Conservation (phyloP, 2,113 vertebrate species). For the Accipiter cooperii region DNA sequence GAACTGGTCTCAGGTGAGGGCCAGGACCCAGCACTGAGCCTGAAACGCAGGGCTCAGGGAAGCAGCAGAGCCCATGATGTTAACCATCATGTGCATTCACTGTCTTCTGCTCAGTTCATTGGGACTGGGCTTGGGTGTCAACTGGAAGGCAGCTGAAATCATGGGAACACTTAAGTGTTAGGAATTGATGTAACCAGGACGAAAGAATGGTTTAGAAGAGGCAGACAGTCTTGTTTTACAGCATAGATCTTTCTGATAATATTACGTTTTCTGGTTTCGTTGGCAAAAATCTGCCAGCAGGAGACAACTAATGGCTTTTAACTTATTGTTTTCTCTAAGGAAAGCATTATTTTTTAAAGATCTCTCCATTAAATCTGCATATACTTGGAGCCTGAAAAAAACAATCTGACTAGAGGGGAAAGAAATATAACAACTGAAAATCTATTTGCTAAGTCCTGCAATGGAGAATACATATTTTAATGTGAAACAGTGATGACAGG, state of each 20-base stretch:
- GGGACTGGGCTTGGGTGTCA: background rate
- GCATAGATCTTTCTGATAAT: background rate
- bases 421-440: background rate
- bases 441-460: background rate
- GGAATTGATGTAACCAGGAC: background rate
- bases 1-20: accelerated
- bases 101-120: background rate
- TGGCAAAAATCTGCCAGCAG: conserved; percentile 33
- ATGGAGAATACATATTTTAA: background rate
- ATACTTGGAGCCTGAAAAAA: conserved; percentile 29
- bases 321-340: background rate
- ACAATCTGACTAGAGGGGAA: background rate
- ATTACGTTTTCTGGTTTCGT: background rate
- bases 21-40: background rate
- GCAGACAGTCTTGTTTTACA: background rate
- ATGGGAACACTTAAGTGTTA: background rate
- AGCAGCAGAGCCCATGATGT: background rate
- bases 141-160: background rate
- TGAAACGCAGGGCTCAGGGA: background rate
- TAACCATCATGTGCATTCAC: background rate
- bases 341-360: conserved; percentile 48
- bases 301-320: conserved; percentile 41
- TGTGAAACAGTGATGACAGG: background rate
- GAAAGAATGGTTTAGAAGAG: background rate
- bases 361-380: conserved; percentile 55